Conservation (phyloP, 2,113 vertebrate species). For the Thunnus thynnus region DNA sequence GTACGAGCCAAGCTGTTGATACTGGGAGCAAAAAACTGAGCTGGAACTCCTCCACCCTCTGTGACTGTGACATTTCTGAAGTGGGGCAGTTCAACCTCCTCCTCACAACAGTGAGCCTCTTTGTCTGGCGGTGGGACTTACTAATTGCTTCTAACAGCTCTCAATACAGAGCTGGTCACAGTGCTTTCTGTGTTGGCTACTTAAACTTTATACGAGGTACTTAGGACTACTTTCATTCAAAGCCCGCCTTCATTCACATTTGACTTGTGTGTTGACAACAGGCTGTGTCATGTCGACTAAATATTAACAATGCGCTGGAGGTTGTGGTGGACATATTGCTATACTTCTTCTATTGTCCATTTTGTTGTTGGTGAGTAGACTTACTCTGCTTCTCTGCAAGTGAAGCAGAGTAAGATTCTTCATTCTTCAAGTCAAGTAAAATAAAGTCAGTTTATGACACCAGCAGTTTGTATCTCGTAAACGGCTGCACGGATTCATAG, state of each 20-base stretch:
- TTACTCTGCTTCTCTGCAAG: too few species aligned
- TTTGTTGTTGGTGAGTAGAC: too few species aligned
- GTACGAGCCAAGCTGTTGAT: background rate
- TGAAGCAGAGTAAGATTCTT: too few species aligned
- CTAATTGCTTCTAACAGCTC: conserved; percentile 25
- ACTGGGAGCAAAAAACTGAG: conserved; percentile 3
- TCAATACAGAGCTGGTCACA: conserved; percentile 12
- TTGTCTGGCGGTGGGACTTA: conserved; percentile 22
- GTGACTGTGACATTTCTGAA: background rate
- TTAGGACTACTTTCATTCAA: background rate
- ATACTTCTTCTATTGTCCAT: too few species aligned
- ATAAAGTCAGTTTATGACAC: too few species aligned
- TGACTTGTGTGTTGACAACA: background rate
- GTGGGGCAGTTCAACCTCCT: conserved; percentile 14
- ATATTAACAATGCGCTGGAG: background rate
- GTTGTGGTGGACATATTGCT: too few species aligned
- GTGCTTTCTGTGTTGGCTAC: background rate
- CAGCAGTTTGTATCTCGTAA: too few species aligned
- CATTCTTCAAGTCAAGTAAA: too few species aligned
- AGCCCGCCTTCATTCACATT: background rate
- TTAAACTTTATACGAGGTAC: background rate
- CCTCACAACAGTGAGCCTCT: conserved; percentile 38
- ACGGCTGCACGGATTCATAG: too few species aligned
- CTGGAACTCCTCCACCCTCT: conserved; percentile 21
- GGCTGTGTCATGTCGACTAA: background rate